phyloP scores from a whole-genome alignment of 2,113 vertebrate genomes.

The Neolamprologus sp. region DNA sequence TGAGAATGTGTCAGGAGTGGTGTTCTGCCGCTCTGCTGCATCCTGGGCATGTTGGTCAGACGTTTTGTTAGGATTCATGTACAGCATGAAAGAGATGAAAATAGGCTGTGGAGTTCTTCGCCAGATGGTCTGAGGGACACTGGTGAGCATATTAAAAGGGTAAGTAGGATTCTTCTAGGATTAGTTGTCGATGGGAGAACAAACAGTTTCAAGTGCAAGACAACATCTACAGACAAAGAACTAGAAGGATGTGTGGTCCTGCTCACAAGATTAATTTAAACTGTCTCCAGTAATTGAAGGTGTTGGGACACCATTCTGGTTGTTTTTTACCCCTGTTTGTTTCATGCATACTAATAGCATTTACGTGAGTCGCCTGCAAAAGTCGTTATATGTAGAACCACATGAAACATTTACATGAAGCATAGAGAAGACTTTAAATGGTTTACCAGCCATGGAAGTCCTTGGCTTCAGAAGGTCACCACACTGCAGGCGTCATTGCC shows the following conservation, averaged over 20 bases:
- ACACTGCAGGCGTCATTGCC: accelerated
- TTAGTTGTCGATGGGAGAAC: not conserved
- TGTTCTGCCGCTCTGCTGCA: not conserved
- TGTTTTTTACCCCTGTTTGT: not conserved
- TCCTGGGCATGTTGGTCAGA: not conserved
- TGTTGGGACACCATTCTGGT: not conserved
- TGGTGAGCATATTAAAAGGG: not conserved
- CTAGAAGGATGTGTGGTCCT: not conserved
- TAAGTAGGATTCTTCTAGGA: not conserved
- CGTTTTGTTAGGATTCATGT: not conserved
- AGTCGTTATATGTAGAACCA: not conserved
- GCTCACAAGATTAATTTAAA: accelerated
- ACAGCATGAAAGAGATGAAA: accelerated
- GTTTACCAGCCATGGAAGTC: not conserved
- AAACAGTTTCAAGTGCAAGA: not conserved
- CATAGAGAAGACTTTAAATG: not conserved
- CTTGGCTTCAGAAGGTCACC: accelerated
- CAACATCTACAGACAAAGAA: not conserved
- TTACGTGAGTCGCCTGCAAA: accelerated
- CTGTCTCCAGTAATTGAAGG: not conserved
- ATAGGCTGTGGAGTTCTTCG: accelerated
- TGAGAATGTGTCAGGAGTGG: not conserved
- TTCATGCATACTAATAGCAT: not conserved
- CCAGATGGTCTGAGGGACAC: not conserved
- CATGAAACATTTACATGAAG: not conserved